A percentile compares a stretch with the other conserved stretches of the same genome.
phyloP scores from a whole-genome alignment of 2,888 invertebrate genomes.

The Amorpha juglandis region DNA sequence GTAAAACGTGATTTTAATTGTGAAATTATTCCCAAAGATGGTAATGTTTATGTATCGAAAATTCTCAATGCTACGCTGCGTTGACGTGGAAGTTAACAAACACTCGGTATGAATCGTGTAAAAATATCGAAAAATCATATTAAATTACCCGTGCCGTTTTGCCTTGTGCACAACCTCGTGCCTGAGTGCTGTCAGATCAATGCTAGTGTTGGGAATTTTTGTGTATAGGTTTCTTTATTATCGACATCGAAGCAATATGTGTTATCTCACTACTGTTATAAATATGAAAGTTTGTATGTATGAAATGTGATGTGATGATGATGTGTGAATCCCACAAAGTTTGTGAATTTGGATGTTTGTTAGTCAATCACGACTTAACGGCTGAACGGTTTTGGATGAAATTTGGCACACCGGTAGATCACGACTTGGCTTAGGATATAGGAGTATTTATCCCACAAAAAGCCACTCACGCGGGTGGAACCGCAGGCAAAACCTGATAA shows the following conservation, averaged over 20 bases:
- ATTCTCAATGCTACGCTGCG: neutral
- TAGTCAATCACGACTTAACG: too few relatives aligned
- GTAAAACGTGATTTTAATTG: neutral
- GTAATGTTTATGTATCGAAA: neutral
- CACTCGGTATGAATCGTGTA: conserved; percentile 26
- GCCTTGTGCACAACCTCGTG: conserved; percentile 49
- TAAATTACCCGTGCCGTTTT: conserved; percentile 35
- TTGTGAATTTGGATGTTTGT: too few relatives aligned
- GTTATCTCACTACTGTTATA: too few relatives aligned
- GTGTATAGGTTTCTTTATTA: neutral
- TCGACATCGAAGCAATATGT: conserved; percentile 24
- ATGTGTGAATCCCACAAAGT: too few relatives aligned
- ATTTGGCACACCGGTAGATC: too few relatives aligned
- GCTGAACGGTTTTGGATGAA: too few relatives aligned
- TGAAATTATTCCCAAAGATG: neutral
- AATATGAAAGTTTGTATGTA: too few relatives aligned
- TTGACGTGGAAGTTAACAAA: conserved; percentile 23
- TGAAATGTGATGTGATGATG: too few relatives aligned
- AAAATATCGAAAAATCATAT: conserved; percentile 32
- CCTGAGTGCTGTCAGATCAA: conserved; percentile 44
- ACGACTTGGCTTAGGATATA: too few relatives aligned
- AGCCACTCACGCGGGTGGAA: too few relatives aligned
- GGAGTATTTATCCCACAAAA: too few relatives aligned
- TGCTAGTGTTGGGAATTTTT: conserved; percentile 34
- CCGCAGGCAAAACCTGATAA: too few relatives aligned